phyloP scores from a whole-genome alignment of 2,888 invertebrate genomes.

The Glaucopsyche alexis region DNA sequence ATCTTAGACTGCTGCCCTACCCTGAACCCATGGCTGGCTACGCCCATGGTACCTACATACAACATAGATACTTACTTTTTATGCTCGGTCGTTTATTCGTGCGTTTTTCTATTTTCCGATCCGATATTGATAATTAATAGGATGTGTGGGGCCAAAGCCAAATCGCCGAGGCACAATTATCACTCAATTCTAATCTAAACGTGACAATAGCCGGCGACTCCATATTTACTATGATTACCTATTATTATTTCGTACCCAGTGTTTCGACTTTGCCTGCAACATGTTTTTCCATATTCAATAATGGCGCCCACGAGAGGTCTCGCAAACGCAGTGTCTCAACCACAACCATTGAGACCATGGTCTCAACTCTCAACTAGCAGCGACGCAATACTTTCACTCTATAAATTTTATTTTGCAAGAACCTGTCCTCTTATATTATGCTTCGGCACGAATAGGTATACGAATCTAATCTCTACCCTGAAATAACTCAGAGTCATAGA shows the following conservation, averaged over 20 bases:
- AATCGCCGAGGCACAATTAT: too few relatives aligned
- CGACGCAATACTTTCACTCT: constrained; percentile 25
- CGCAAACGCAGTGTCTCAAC: constrained; percentile 17
- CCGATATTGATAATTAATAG: too few relatives aligned
- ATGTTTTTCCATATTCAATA: constrained; percentile 1
- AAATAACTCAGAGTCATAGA: not conserved
- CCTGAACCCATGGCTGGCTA: too few relatives aligned
- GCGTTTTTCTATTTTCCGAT: too few relatives aligned
- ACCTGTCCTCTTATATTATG: not conserved
- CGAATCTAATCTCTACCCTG: not conserved
- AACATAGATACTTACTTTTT: too few relatives aligned
- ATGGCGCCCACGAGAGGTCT: constrained; percentile 11
- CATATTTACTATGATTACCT: not conserved
- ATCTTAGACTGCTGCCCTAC: too few relatives aligned
- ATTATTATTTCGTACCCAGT: not conserved
- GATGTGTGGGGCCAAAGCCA: too few relatives aligned
- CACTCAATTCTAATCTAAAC: too few relatives aligned
- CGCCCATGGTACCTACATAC: too few relatives aligned
- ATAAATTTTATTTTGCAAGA: constrained; percentile 10
- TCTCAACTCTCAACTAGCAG: not conserved
- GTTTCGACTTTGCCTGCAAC: constrained; percentile 21
- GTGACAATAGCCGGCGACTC: too few relatives aligned
- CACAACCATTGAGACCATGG: too few relatives aligned
- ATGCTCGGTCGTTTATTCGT: too few relatives aligned
- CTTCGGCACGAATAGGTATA: not conserved